A percentile compares a stretch with the other conserved stretches of the same genome.
Conservation (phyloP, 1,140 invertebrate species). For the Chymomyza costata region DNA sequence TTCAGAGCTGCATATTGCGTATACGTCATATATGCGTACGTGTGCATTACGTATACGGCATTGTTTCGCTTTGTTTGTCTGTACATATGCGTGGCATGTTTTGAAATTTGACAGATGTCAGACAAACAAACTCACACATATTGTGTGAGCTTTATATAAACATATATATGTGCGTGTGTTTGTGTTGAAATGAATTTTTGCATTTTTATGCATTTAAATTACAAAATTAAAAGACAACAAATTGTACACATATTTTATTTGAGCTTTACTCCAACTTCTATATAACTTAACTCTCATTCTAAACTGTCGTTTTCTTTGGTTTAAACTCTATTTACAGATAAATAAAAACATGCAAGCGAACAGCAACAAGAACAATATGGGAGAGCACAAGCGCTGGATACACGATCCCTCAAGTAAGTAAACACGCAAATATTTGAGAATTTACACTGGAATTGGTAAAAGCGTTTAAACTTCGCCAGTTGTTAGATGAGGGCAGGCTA, state of each 20-base stretch:
- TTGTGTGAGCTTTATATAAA: constrained; percentile 17
- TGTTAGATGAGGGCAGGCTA: no score
- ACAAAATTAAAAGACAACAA: constrained; percentile 56
- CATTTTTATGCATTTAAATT: constrained; percentile 71
- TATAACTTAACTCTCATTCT: constrained; percentile 16
- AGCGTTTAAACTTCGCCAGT: no score
- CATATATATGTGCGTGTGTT: constrained; percentile 10
- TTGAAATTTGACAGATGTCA: constrained; percentile 41
- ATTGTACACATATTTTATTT: constrained; percentile 37
- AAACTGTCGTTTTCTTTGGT: constrained; percentile 7
- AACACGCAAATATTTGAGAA: no score
- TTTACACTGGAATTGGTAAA: no score
- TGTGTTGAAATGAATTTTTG: constrained; percentile 17
- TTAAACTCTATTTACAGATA: constrained; percentile 53
- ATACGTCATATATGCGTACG: constrained; percentile 52
- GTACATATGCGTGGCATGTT: constrained; percentile 12
- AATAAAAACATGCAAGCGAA: constrained; percentile 58
- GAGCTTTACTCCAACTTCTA: background rate
- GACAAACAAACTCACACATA: constrained; percentile 5
- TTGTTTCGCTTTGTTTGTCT: constrained; percentile 11
- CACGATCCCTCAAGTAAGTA: constrained; percentile 86
- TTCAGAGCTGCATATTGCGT: constrained; percentile 34
- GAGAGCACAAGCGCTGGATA: constrained; percentile 81
- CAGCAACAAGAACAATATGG: constrained; percentile 74
- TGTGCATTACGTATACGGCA: constrained; percentile 40